These are phyloP conservation scores for Bos indicus DNA, from an alignment of 2,113 vertebrate genomes.

Conservation along the genomic window DNA sequence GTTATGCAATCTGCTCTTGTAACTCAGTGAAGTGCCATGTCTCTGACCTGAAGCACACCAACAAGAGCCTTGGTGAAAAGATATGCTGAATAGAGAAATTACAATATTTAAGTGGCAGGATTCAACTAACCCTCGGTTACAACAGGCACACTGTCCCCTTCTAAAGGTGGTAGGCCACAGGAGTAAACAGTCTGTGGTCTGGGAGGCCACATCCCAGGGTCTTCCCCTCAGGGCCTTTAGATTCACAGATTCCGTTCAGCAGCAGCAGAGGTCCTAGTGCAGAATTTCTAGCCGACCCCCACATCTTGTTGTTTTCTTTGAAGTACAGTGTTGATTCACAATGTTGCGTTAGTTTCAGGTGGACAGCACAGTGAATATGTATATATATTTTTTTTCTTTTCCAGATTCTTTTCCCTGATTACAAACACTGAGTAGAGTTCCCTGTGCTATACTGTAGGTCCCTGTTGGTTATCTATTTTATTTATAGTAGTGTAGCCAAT, in stretches of 20 bases:
- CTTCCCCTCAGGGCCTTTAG: background rate
- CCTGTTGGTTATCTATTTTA: background rate
- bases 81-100: background rate
- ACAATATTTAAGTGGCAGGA: background rate
- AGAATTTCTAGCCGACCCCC: background rate
- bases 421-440: background rate
- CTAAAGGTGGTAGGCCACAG: background rate
- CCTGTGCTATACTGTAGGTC: background rate
- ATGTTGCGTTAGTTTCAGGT: background rate
- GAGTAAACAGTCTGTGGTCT: background rate
- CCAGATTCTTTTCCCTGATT: background rate
- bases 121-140: background rate
- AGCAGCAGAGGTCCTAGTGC: background rate
- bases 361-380: background rate
- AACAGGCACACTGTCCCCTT: background rate
- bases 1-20: background rate
- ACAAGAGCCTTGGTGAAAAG: background rate
- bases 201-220: background rate
- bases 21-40: background rate
- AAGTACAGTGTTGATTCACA: background rate
- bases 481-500: background rate
- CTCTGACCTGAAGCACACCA: conserved; percentile 13
- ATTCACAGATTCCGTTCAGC: background rate
- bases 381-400: background rate
- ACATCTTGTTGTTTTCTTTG: background rate